Evolutionary conservation across 2,888 invertebrate genomes (phyloP).

Genomic region (Lasioglossum malachurum): DNA sequence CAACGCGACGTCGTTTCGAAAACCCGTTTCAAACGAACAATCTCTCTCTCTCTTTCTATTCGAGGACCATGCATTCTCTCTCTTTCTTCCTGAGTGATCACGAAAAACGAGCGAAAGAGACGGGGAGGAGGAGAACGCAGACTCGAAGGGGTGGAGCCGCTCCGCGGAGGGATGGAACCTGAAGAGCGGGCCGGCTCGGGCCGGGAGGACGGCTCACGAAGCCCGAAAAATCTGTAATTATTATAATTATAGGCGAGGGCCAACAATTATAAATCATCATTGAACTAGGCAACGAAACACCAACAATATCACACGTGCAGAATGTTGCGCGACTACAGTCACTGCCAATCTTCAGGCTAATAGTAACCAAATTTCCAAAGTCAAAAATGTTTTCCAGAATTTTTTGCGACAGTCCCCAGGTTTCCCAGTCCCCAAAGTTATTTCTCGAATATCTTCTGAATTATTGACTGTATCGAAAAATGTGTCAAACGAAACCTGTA

Average conservation of each 20-base stretch:
- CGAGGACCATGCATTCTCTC: neutral
- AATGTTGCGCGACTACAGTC: neutral
- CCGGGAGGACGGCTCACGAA: conserved; percentile 57
- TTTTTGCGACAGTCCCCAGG: too few relatives aligned
- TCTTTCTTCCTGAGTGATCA: conserved; percentile 11
- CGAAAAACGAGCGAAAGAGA: conserved; percentile 28
- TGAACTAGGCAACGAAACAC: conserved; percentile 80
- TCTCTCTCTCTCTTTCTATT: neutral
- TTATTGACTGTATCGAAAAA: too few relatives aligned
- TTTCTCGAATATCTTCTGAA: too few relatives aligned
- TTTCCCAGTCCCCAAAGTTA: too few relatives aligned
- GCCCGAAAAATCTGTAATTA: conserved; percentile 81
- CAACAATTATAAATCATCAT: conserved; percentile 83
- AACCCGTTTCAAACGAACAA: conserved; percentile 72
- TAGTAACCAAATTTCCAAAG: too few relatives aligned
- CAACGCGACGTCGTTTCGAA: conserved; percentile 69
- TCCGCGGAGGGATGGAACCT: conserved; percentile 66
- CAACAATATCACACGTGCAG: conserved; percentile 66
- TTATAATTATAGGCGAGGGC: conserved; percentile 79
- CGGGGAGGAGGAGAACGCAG: conserved; percentile 49
- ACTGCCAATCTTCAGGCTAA: too few relatives aligned
- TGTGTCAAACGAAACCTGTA: too few relatives aligned
- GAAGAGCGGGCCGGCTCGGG: conserved; percentile 46
- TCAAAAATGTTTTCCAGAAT: too few relatives aligned
- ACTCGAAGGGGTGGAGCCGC: conserved; percentile 77